These are phyloP conservation scores for Aurelia sp. DNA, from an alignment of 30 jellyfish, hydroid and myxozoan species.

Conservation along the genomic window DNA sequence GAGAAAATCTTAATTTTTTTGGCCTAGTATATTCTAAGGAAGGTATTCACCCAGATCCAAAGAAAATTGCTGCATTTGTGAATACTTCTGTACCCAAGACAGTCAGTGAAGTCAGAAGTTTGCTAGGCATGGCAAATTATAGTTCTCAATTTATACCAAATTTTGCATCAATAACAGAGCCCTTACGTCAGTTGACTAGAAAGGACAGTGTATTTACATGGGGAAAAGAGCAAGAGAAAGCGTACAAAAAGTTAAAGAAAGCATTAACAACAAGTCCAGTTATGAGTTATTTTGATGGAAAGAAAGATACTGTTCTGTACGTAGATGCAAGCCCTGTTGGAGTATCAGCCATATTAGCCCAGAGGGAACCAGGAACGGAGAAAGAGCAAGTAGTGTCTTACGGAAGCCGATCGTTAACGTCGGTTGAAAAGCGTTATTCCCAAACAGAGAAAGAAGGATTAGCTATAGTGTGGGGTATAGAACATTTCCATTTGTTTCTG, in stretches of 20 bases:
- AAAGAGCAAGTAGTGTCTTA: constrained; percentile 30
- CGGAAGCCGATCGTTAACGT: constrained; percentile 45
- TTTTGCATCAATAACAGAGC: constrained; percentile 46
- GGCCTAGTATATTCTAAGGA: constrained; percentile 44
- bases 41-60: constrained; percentile 58
- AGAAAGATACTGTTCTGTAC: constrained; percentile 15
- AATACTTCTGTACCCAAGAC: constrained; percentile 41
- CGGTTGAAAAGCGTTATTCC: constrained; percentile 21
- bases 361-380: constrained; percentile 5
- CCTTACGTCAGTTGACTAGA: constrained; percentile 44
- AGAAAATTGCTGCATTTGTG: background rate
- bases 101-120: constrained; percentile 41
- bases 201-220: constrained; percentile 28
- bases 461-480: background rate
- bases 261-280: constrained; percentile 31
- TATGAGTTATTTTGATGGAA: constrained; percentile 42
- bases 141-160: constrained; percentile 27
- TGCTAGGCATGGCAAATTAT: constrained; percentile 60
- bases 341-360: constrained; percentile 32
- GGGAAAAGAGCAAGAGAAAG: constrained; percentile 18
- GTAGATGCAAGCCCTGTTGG: constrained; percentile 64
- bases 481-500: background rate
- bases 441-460: constrained; percentile 25
- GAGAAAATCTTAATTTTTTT: constrained; percentile 48
- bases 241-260: constrained; percentile 9